Percentiles rank a stretch among this genome's conserved stretches.
Evolutionary conservation across 2,113 vertebrate genomes (phyloP).

Genomic region (Pteronura brasiliensis): DNA sequence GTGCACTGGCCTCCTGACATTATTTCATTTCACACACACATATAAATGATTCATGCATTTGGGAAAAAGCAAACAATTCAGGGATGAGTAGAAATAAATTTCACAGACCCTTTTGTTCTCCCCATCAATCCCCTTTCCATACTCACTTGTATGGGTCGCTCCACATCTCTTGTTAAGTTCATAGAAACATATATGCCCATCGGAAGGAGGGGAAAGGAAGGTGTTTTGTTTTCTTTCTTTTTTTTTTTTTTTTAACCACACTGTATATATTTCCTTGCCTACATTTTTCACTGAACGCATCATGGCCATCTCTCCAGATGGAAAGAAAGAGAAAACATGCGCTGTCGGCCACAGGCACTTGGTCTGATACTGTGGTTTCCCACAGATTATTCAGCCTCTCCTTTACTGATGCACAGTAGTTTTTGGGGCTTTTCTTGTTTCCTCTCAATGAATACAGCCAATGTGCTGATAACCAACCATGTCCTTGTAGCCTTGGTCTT

Average conservation of each 20-base stretch:
- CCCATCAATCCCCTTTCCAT: rapidly evolving
- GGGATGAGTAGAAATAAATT: not conserved
- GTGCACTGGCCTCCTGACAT: not conserved
- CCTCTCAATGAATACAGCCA: not conserved
- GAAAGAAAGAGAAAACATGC: not conserved
- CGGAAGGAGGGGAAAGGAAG: not conserved
- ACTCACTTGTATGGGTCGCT: not conserved
- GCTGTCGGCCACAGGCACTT: too few relatives aligned
- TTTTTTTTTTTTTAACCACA: not conserved
- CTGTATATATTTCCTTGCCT: not conserved
- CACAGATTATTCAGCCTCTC: not conserved
- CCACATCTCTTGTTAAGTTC: not conserved
- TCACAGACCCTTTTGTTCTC: not conserved
- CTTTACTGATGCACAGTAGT: rapidly evolving
- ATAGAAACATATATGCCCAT: not conserved
- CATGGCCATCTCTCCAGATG: not conserved
- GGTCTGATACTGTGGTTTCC: not conserved
- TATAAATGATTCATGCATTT: not conserved
- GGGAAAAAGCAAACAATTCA: not conserved
- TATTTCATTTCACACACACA: not conserved
- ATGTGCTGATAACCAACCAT: rapidly evolving
- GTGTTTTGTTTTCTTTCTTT: not conserved
- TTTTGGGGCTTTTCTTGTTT: not conserved
- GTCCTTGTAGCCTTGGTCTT: not conserved
- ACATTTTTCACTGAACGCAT: not conserved